phyloP scores from a whole-genome alignment of 2,888 invertebrate species.

The Icerya purchasi region DNA sequence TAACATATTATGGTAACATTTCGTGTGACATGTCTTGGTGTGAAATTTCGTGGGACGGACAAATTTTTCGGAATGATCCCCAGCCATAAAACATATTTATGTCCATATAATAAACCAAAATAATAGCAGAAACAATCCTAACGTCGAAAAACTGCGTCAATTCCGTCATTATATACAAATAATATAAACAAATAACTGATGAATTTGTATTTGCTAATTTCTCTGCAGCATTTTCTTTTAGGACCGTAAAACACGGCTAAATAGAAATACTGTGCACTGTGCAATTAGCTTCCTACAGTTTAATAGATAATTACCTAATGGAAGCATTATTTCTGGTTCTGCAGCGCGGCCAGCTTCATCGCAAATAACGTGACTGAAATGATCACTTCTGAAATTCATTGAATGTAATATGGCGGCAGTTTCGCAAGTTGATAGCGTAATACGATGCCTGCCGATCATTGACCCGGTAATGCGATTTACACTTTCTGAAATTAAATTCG shows the following conservation, averaged over 20 bases:
- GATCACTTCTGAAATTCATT: conserved; percentile 32
- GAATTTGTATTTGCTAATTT: neutral
- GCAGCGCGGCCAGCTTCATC: conserved; percentile 88
- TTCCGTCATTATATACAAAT: no score
- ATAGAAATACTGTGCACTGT: neutral
- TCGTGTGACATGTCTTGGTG: no score
- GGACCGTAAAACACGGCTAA: neutral
- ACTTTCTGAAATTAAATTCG: no score
- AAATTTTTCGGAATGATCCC: no score
- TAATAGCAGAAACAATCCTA: neutral
- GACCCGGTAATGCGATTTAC: conserved; percentile 14
- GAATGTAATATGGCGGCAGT: conserved; percentile 42
- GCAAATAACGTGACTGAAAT: conserved; percentile 75
- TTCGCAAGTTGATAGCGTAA: conserved; percentile 68
- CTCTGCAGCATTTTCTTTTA: no score
- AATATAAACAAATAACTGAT: neutral
- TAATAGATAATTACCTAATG: conserved; percentile 43
- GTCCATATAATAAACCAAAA: no score
- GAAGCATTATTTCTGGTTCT: conserved; percentile 74
- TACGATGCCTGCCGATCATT: conserved; percentile 48
- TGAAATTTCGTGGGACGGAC: no score
- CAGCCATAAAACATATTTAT: no score
- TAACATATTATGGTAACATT: no score
- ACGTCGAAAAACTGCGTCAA: neutral
- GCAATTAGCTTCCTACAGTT: neutral